phyloP scores from a whole-genome alignment of 2,113 vertebrate species.

The Stigmatopora argus region DNA sequence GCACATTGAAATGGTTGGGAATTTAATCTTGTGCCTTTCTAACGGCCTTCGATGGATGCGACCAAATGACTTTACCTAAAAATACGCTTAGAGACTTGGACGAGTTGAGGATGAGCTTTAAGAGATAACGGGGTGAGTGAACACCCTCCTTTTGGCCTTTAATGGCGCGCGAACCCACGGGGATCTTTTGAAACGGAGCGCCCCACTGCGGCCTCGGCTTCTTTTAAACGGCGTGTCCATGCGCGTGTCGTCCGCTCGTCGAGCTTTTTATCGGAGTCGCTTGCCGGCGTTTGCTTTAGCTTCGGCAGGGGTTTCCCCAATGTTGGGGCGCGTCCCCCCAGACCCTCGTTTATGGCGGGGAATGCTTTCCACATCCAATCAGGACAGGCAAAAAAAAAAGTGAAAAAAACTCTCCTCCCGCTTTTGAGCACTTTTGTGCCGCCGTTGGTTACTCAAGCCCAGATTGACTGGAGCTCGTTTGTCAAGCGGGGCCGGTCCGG shows the following conservation, averaged over 20 bases:
- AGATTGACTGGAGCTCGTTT: constrained; percentile 64
- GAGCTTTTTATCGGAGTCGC: neutral
- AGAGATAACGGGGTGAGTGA: neutral
- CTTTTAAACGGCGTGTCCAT: constrained; percentile 39
- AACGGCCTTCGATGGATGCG: no score
- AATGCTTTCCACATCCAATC: neutral
- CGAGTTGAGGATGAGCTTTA: no score
- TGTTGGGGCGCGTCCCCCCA: neutral
- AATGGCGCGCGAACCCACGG: constrained; percentile 51
- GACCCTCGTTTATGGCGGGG: neutral
- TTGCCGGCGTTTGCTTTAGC: neutral
- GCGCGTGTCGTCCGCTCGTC: constrained; percentile 37
- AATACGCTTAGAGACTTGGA: no score
- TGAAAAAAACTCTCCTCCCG: neutral
- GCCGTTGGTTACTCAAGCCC: constrained; percentile 27
- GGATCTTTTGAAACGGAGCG: constrained; percentile 59
- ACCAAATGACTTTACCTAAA: no score
- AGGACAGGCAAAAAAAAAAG: no score
- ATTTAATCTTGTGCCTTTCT: no score
- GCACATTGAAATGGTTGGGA: no score
- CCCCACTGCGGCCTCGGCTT: constrained; percentile 57
- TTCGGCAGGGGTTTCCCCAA: neutral
- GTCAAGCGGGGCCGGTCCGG: constrained; percentile 53
- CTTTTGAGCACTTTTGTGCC: neutral
- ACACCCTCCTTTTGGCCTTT: constrained; percentile 64